These are phyloP conservation scores for Lycodopsis pacificus DNA, from an alignment of 2,797 vertebrate species.

Conservation along the genomic window DNA sequence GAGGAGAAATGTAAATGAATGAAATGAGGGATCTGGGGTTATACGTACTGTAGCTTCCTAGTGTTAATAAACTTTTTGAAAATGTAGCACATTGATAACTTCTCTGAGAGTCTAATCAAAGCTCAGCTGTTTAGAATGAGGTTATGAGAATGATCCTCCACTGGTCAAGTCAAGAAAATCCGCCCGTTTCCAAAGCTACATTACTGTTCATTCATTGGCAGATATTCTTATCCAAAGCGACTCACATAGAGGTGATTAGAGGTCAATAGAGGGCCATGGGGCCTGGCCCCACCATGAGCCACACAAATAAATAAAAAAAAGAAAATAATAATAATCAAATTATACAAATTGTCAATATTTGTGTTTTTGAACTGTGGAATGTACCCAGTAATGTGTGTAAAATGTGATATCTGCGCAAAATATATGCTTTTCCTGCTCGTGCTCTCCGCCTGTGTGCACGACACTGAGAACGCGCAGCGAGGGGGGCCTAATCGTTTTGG, in stretches of 20 bases:
- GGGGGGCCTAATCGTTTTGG: too few relatives aligned
- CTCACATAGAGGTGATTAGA: background rate
- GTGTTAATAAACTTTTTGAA: conserved; percentile 23
- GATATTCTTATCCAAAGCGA: background rate
- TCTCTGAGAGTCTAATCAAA: conserved; percentile 11
- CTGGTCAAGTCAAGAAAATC: background rate
- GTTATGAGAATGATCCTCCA: background rate
- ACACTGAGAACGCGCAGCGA: too few relatives aligned
- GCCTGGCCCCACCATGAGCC: too few relatives aligned
- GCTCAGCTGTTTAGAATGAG: conserved; percentile 4
- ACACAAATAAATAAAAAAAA: too few relatives aligned
- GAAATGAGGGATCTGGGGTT: background rate
- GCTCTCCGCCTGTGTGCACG: too few relatives aligned
- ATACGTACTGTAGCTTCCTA: background rate
- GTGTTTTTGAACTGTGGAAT: too few relatives aligned
- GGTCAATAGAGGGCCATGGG: too few relatives aligned
- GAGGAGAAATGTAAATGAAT: background rate
- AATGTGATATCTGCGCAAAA: too few relatives aligned
- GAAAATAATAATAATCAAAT: too few relatives aligned
- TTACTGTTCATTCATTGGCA: background rate
- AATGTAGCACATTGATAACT: background rate
- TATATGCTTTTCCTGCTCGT: too few relatives aligned
- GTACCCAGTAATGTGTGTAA: too few relatives aligned
- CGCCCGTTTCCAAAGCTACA: background rate
- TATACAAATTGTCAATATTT: too few relatives aligned